A percentile compares a stretch with the other conserved stretches of the same genome.
phyloP scores from a whole-genome alignment of 2,888 invertebrate species.

The Panopea generosa region DNA sequence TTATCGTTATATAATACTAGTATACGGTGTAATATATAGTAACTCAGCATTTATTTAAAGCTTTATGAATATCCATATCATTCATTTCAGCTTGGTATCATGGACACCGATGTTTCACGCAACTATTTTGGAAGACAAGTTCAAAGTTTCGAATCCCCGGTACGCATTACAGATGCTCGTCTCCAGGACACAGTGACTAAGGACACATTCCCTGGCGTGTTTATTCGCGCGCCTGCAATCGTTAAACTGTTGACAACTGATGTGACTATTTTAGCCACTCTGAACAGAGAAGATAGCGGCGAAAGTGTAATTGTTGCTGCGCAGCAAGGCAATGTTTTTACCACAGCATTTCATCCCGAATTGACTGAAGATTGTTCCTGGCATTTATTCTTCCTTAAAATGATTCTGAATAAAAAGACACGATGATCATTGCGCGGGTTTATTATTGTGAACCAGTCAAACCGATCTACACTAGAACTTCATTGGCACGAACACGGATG shows the following conservation, averaged over 20 bases:
- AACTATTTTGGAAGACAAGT: slow-evolving; percentile 79
- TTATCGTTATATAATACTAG: no score
- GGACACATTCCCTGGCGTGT: slow-evolving; percentile 71
- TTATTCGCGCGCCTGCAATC: slow-evolving; percentile 80
- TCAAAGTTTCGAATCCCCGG: slow-evolving; percentile 74
- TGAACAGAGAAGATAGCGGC: slow-evolving; percentile 47
- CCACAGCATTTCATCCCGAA: slow-evolving; percentile 82
- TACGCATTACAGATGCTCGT: slow-evolving; percentile 57
- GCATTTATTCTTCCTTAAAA: slow-evolving; percentile 76
- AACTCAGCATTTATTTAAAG: no score
- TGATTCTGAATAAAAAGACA: no score
- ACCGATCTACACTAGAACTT: no score
- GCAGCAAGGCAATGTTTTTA: slow-evolving; percentile 73
- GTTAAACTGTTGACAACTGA: slow-evolving; percentile 58
- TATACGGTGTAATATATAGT: no score
- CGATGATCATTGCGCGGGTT: no score
- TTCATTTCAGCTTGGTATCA: slow-evolving; percentile 70
- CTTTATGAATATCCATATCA: no score
- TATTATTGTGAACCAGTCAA: no score
- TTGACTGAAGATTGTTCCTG: slow-evolving; percentile 78
- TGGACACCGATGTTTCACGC: slow-evolving; percentile 73
- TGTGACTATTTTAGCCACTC: slow-evolving; percentile 69
- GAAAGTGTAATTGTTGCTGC: slow-evolving; percentile 72
- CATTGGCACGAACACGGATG: no score
- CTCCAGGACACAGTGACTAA: slow-evolving; percentile 25